phyloP scores from a whole-genome alignment of 2,888 invertebrate species.

The Keiferia lycopersicella region DNA sequence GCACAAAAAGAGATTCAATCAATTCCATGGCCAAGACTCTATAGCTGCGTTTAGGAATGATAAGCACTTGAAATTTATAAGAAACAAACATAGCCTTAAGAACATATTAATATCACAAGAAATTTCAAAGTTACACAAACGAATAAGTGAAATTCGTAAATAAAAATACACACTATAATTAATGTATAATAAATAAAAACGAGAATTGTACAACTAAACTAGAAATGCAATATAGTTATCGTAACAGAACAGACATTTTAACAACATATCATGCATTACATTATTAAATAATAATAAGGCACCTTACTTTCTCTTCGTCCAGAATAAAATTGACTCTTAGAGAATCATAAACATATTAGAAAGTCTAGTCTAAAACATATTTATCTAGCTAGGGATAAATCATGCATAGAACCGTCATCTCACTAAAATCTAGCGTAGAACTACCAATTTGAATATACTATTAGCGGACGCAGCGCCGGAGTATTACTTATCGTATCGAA shows the following conservation, averaged over 20 bases:
- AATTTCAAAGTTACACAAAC: slow-evolving; percentile 73
- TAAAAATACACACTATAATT: slow-evolving; percentile 74
- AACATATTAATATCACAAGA: slow-evolving; percentile 77
- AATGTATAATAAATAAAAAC: slow-evolving; percentile 76
- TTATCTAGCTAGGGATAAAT: slow-evolving; percentile 71
- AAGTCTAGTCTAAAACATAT: slow-evolving; percentile 64
- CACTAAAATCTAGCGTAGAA: slow-evolving; percentile 62
- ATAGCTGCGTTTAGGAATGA: slow-evolving; percentile 52
- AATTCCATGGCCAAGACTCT: slow-evolving; percentile 36
- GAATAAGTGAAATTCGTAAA: slow-evolving; percentile 69
- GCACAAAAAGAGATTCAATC: slow-evolving; percentile 72
- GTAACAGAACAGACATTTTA: slow-evolving; percentile 64
- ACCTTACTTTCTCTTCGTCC: slow-evolving; percentile 56
- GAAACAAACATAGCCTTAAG: slow-evolving; percentile 59
- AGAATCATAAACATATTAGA: slow-evolving; percentile 32
- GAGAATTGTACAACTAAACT: slow-evolving; percentile 74
- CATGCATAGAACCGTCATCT: slow-evolving; percentile 62
- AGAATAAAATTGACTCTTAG: slow-evolving; percentile 35
- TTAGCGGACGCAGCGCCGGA: slow-evolving; percentile 49
- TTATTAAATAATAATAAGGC: slow-evolving; percentile 51
- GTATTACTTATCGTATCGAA: slow-evolving; percentile 49
- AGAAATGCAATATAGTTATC: slow-evolving; percentile 76
- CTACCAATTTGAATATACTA: slow-evolving; percentile 63
- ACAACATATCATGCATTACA: slow-evolving; percentile 67
- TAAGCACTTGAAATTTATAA: slow-evolving; percentile 54